phyloP scores from a whole-genome alignment of 2,888 invertebrate genomes.

The Dexiosoma caninum region DNA sequence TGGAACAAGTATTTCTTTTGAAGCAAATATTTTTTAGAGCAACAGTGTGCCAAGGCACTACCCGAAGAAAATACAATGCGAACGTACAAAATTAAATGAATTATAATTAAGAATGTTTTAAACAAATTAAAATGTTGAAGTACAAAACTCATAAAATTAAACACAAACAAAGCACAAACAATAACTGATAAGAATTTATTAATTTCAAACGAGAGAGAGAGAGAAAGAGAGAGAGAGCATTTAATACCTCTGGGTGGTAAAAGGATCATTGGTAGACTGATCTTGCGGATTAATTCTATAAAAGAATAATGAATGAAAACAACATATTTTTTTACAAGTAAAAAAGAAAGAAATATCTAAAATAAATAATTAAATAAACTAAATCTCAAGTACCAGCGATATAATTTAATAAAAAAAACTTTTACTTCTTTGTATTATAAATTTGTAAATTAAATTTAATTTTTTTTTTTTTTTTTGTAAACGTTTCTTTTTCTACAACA shows the following conservation, averaged over 20 bases:
- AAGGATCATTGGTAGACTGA: slow-evolving; percentile 73
- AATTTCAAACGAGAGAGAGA: slow-evolving; percentile 30
- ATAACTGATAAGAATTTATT: slow-evolving; percentile 44
- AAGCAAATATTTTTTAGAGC: too few relatives aligned
- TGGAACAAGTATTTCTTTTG: too few relatives aligned
- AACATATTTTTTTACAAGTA: slow-evolving; percentile 66
- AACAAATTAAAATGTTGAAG: slow-evolving; percentile 3
- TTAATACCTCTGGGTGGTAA: slow-evolving; percentile 60
- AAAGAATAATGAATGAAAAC: slow-evolving; percentile 70
- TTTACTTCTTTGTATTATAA: background rate
- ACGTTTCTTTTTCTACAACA: slow-evolving; percentile 19
- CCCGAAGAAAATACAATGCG: slow-evolving; percentile 1
- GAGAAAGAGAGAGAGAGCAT: slow-evolving; percentile 45
- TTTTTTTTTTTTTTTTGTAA: background rate
- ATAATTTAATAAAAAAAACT: background rate
- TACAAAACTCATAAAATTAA: slow-evolving; percentile 27
- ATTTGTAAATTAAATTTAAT: slow-evolving; percentile 8
- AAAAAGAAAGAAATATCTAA: slow-evolving; percentile 60
- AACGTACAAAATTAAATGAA: slow-evolving; percentile 6
- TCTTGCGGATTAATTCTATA: slow-evolving; percentile 78
- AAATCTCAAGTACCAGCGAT: background rate
- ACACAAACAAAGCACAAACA: slow-evolving; percentile 50
- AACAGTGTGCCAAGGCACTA: too few relatives aligned
- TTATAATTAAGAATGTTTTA: background rate
- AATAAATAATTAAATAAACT: slow-evolving; percentile 13